A percentile compares a stretch with the other conserved stretches of the same genome.
These are phyloP conservation scores for Colletes latitarsis DNA, from an alignment of 1,140 invertebrate genomes.

Conservation along the genomic window DNA sequence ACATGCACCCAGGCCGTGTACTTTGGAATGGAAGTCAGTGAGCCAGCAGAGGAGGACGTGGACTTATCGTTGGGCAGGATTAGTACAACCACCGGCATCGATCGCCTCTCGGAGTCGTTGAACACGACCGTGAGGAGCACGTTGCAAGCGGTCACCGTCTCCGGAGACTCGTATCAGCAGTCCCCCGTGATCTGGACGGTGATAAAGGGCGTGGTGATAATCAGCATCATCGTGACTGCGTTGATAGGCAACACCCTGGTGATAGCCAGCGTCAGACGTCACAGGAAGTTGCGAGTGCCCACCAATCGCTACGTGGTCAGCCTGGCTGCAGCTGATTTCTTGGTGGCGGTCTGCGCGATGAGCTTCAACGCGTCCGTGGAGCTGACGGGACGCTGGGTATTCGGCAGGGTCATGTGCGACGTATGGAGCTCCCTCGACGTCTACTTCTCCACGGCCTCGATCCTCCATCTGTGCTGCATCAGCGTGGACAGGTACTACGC, in stretches of 20 bases:
- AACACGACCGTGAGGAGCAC: constrained; percentile 13
- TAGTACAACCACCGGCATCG: constrained; percentile 22
- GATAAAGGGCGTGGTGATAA: constrained; percentile 84
- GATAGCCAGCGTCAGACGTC: constrained; percentile 89
- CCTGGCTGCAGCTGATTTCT: constrained; percentile 93
- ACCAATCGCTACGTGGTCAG: constrained; percentile 98
- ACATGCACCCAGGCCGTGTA: constrained; percentile 17
- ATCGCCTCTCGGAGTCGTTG: constrained; percentile 2
- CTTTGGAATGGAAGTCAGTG: constrained; percentile 72
- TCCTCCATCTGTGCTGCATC: constrained; percentile 97
- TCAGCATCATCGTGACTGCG: constrained; percentile 88
- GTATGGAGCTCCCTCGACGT: constrained; percentile 97
- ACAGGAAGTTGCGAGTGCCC: constrained; percentile 91
- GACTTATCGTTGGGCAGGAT: constrained; percentile 52
- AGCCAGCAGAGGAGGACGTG: constrained; percentile 62
- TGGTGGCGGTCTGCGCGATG: constrained; percentile 96
- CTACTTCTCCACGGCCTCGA: constrained; percentile 96
- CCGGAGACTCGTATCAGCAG: constrained; percentile 13
- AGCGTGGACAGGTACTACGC: constrained; percentile 96
- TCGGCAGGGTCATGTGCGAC: constrained; percentile 94
- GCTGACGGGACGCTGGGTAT: constrained; percentile 92
- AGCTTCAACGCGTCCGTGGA: constrained; percentile 96
- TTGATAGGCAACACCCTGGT: constrained; percentile 90
- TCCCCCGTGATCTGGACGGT: constrained; percentile 35
- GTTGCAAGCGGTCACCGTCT: not conserved